Conservation (phyloP, 2,888 invertebrate species). For the Zaprionus obscuricornis region DNA sequence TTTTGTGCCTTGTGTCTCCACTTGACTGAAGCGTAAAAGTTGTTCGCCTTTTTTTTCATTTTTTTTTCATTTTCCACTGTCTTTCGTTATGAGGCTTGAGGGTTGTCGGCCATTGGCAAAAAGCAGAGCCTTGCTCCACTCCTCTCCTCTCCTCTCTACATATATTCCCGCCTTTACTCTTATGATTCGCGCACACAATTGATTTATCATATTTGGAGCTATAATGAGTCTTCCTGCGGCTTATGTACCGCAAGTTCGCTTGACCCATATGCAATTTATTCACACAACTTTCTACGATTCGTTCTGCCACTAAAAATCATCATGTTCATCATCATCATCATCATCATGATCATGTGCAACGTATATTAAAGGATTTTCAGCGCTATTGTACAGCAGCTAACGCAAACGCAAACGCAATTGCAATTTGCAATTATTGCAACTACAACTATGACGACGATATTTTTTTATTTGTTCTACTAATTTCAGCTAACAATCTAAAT, state of each 20-base stretch:
- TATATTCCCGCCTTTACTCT: background rate
- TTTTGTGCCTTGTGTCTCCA: too few relatives aligned
- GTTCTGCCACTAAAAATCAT: too few relatives aligned
- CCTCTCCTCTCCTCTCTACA: background rate
- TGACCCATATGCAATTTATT: constrained; percentile 45
- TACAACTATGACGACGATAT: too few relatives aligned
- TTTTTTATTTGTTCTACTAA: too few relatives aligned
- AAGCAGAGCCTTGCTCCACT: background rate
- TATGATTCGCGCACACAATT: constrained; percentile 37
- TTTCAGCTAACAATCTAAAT: too few relatives aligned
- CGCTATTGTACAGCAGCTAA: too few relatives aligned
- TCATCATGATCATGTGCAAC: too few relatives aligned
- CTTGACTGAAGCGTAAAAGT: constrained; percentile 55
- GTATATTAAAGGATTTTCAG: too few relatives aligned
- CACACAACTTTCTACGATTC: constrained; percentile 8
- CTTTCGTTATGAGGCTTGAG: constrained; percentile 27
- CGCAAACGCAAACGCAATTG: too few relatives aligned
- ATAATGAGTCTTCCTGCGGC: constrained; percentile 31
- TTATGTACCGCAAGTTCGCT: constrained; percentile 47
- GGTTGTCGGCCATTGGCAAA: constrained; percentile 31
- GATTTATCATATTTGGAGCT: constrained; percentile 67
- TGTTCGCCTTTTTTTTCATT: constrained; percentile 41
- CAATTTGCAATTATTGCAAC: too few relatives aligned
- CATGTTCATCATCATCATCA: too few relatives aligned
- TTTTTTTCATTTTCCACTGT: background rate